Percentiles rank a stretch among this genome's conserved stretches.
phyloP scores from a whole-genome alignment of 1,140 invertebrate species.

The Bombus turneri region DNA sequence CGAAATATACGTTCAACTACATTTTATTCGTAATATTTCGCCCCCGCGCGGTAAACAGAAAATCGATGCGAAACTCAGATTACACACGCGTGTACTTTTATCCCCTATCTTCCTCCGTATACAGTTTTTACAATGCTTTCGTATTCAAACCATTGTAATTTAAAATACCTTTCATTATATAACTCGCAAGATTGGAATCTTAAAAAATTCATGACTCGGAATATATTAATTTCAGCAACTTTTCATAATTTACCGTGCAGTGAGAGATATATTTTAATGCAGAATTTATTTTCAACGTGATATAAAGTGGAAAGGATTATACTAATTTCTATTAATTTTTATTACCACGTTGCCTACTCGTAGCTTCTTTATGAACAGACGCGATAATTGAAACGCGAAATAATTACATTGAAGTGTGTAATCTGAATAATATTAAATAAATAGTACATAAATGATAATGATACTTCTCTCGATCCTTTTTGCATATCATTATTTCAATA shows the following conservation, averaged over 20 bases:
- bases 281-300: not conserved
- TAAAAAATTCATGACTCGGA: not conserved
- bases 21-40: slow-evolving; percentile 29
- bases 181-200: not conserved
- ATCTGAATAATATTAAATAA: too few species aligned
- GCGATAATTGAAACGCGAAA: too few species aligned
- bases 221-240: not conserved
- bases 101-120: not conserved
- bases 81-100: not conserved
- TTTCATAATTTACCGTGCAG: not conserved
- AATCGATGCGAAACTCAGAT: slow-evolving; percentile 23
- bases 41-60: not conserved
- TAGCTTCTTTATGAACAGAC: not conserved
- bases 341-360: not conserved
- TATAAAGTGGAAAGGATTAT: not conserved
- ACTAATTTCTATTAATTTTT: not conserved
- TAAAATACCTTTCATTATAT: not conserved
- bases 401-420: too few species aligned
- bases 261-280: not conserved
- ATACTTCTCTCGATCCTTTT: not conserved
- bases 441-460: too few species aligned
- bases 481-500: not conserved
- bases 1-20: slow-evolving; percentile 4
- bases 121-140: not conserved
- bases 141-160: not conserved